Evolutionary conservation across 2,113 vertebrate genomes (phyloP).

Genomic region (Apistogramma diplotaenia): DNA sequence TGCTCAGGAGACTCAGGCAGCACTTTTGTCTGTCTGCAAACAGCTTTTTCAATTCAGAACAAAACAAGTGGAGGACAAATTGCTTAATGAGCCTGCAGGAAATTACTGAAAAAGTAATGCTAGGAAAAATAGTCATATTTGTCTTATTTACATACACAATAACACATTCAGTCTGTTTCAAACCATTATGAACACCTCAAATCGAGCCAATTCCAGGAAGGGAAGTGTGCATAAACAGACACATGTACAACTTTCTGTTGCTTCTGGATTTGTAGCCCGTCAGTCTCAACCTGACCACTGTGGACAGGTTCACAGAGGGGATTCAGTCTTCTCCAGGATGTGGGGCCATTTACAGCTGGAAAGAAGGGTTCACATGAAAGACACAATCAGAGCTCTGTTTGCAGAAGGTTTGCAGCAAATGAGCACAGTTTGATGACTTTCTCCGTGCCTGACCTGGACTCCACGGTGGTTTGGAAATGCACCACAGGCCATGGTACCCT

Average conservation of each 20-base stretch:
- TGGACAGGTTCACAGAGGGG: constrained; percentile 14
- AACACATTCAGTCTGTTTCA: background rate
- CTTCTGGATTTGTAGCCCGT: constrained; percentile 1
- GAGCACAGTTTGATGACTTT: constrained; percentile 39
- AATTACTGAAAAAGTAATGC: background rate
- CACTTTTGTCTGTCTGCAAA: constrained; percentile 15
- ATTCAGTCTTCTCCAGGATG: constrained; percentile 35
- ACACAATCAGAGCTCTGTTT: background rate
- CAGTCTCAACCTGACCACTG: constrained; percentile 26
- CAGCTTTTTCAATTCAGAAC: constrained; percentile 9
- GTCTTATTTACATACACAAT: background rate
- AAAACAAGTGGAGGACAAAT: constrained; percentile 2
- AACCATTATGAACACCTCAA: background rate
- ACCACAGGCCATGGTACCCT: constrained; percentile 2
- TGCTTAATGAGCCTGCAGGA: background rate
- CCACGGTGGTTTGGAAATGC: constrained; percentile 5
- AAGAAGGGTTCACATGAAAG: constrained; percentile 30
- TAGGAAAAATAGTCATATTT: background rate
- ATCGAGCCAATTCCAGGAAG: background rate
- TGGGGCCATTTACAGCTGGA: constrained; percentile 17
- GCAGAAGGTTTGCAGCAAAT: constrained; percentile 18
- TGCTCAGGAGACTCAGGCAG: background rate
- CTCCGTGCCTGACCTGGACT: constrained; percentile 13
- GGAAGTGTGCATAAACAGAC: constrained; percentile 11
- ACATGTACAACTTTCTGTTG: constrained; percentile 1